A percentile compares a stretch with the other conserved stretches of the same genome.
Conservation (phyloP, 92 coral and sea anemone genomes). For the Umimayanthus chanpuru region DNA sequence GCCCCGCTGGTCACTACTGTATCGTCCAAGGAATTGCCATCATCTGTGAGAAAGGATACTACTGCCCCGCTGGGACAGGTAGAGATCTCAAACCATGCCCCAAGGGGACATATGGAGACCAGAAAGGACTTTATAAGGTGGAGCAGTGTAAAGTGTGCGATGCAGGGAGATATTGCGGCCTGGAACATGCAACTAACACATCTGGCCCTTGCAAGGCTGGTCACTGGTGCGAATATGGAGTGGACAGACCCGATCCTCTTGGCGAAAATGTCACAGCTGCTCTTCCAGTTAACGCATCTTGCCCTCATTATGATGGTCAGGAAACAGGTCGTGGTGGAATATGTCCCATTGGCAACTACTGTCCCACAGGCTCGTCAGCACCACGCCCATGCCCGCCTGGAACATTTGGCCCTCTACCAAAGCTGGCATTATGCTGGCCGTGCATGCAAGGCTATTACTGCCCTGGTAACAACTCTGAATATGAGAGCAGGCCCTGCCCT, state of each 20-base stretch:
- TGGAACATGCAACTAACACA: slow-evolving; percentile 70
- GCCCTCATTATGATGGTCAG: slow-evolving; percentile 88
- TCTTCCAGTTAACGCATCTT: slow-evolving; percentile 60
- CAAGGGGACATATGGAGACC: slow-evolving; percentile 94
- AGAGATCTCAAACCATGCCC: slow-evolving; percentile 91
- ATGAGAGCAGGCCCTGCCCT: slow-evolving; percentile 92
- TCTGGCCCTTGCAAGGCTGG: slow-evolving; percentile 90
- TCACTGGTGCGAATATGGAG: slow-evolving; percentile 95
- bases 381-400: slow-evolving; percentile 83
- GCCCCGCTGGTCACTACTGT: slow-evolving; percentile 97
- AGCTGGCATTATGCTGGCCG: slow-evolving; percentile 69
- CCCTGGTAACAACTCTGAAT: slow-evolving; percentile 91
- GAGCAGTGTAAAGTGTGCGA: slow-evolving; percentile 92
- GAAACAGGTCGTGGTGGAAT: slow-evolving; percentile 96
- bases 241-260: slow-evolving; percentile 86
- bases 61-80: slow-evolving; percentile 98
- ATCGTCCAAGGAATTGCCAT: slow-evolving; percentile 85
- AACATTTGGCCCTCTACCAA: slow-evolving; percentile 72
- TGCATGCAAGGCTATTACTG: slow-evolving; percentile 92
- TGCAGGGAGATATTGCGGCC: slow-evolving; percentile 89
- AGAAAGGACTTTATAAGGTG: slow-evolving; percentile 72
- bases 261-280: slow-evolving; percentile 64
- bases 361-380: slow-evolving; percentile 80
- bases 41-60: slow-evolving; percentile 80
- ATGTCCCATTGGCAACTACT: slow-evolving; percentile 85